A percentile compares a stretch with the other conserved stretches of the same genome.
Conservation (phyloP, 2,797 vertebrate genomes). For the Toxotes lorentzi region DNA sequence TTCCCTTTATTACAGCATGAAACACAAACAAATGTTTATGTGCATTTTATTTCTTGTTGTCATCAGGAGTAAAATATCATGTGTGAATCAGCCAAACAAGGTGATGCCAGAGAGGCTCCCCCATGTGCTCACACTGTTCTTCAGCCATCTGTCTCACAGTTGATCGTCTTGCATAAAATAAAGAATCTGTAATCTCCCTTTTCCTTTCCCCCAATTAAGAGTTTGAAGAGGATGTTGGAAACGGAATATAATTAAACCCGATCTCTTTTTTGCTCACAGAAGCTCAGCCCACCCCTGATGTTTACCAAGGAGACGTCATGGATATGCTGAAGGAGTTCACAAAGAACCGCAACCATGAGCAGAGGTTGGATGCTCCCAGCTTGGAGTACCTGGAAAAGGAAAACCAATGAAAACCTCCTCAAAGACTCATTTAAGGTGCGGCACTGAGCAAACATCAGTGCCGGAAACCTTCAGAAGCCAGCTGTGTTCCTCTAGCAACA, state of each 20-base stretch:
- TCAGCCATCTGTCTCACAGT: slow-evolving; percentile 20
- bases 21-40: background rate
- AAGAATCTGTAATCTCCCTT: slow-evolving; percentile 1
- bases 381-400: slow-evolving; percentile 91
- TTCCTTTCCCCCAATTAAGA: background rate
- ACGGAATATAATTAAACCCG: background rate
- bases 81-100: background rate
- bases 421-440: slow-evolving; percentile 46
- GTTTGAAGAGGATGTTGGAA: background rate
- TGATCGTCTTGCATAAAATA: background rate
- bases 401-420: slow-evolving; percentile 56
- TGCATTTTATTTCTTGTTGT: background rate
- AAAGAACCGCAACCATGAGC: slow-evolving; percentile 93
- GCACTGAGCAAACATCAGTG: slow-evolving; percentile 7
- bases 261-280: slow-evolving; percentile 78
- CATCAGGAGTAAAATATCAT: background rate
- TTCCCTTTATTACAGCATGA: background rate
- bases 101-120: slow-evolving; percentile 59
- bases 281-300: slow-evolving; percentile 88
- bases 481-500: background rate
- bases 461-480: slow-evolving; percentile 3
- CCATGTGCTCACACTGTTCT: slow-evolving; percentile 58
- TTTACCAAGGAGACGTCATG: slow-evolving; percentile 93
- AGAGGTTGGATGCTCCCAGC: slow-evolving; percentile 91
- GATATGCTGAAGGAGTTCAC: slow-evolving; percentile 92